Base-by-base conservation (phyloP, 2,113 vertebrate genomes). In the Epinephelus lanceolatus region DNA sequence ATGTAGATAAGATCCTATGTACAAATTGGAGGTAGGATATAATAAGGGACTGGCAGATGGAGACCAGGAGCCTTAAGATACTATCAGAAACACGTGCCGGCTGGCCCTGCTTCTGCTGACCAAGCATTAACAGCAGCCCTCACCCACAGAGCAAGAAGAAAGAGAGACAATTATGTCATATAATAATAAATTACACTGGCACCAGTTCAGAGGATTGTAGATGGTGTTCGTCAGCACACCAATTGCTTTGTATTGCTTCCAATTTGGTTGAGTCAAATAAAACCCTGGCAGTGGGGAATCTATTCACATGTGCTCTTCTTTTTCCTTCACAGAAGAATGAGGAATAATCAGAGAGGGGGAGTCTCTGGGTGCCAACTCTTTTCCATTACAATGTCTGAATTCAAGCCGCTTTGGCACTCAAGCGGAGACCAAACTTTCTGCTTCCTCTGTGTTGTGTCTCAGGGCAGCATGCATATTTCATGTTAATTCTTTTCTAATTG, bases 401-500 rank as follows among this genome's bases (percentile, higher is more conserved):
- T 78, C 51, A 57, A 78, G 61, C 53, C 60, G 19, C 72, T 81
- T 60, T 66, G 83, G 71, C 68, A 71, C 78, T 79, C 21, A 59
- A 72, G 59, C 57, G 42, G 45, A 83, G 79, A 66, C 49, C 25
- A 72, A 80, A 92, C 71, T 86, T 83, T 77, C 15, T 37, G 73
- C 66, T 45, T 45, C 56, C 37, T 45, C 55, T 55, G 40, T 42
- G 83, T 51, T 81, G n/a, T 27, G 33, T 69, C 73, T 84, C 45
- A n/a, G 61, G 66, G 61, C 53, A 60, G 60, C 56, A 14, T 23
- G 51, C 60, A 78, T 80, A 84, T 85, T 88, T 87, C 57, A 85
- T 83, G 76, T 42, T 94, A 89, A 90, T 93, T 90, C 62, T 17
- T 17, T 86, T 88, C 86, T 94, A 94, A 90, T 92, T 93, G 87